Evolutionary conservation across 2,888 invertebrate species (phyloP).

Genomic region (Pyrocoelia pectoralis): DNA sequence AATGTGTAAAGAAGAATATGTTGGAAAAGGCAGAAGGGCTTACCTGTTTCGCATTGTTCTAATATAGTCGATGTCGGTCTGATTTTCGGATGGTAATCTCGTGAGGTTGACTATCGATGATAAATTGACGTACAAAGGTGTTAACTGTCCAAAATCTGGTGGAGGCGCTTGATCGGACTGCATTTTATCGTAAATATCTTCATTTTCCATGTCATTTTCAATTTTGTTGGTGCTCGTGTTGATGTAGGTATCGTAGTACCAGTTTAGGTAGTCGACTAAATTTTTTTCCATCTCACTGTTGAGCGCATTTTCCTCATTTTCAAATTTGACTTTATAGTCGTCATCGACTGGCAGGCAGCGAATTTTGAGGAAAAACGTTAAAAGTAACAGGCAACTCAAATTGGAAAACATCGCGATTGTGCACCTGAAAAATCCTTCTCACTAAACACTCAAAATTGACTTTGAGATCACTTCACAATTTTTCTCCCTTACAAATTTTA

Average conservation of each 20-base stretch:
- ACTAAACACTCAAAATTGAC: not conserved
- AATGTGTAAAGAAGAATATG: not conserved
- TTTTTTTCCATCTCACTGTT: slow-evolving; percentile 32
- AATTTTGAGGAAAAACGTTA: too few species aligned
- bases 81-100: slow-evolving; percentile 16
- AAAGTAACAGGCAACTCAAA: not conserved
- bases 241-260: slow-evolving; percentile 37
- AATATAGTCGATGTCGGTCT: slow-evolving; percentile 29
- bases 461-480: too few species aligned
- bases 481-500: not conserved
- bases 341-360: not conserved
- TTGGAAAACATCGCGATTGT: not conserved
- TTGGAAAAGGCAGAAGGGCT: slow-evolving; percentile 17
- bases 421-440: not conserved
- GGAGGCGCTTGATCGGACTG: slow-evolving; percentile 41
- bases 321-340: not conserved
- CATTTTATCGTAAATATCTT: slow-evolving; percentile 41
- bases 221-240: not conserved
- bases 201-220: slow-evolving; percentile 11
- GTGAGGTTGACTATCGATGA: slow-evolving; percentile 10
- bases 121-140: slow-evolving; percentile 20
- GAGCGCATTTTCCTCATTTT: not conserved
- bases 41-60: slow-evolving; percentile 38
- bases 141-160: slow-evolving; percentile 1
- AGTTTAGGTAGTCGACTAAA: slow-evolving; percentile 34